Conservation (phyloP, 2,888 invertebrate genomes). For the Rhaphigaster nebulosa region DNA sequence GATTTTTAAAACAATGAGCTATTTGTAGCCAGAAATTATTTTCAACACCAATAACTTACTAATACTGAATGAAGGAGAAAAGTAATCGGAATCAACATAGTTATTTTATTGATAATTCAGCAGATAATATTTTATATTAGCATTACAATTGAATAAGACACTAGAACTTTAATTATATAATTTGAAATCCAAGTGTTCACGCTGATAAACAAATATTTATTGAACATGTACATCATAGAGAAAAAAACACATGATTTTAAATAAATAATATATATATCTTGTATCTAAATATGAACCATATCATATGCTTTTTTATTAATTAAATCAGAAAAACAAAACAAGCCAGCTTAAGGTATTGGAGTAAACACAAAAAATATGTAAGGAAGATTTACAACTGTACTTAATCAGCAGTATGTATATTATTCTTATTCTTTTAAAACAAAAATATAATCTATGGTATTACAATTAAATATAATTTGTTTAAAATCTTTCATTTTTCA, state of each 20-base stretch:
- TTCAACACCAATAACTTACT: neutral
- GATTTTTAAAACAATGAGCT: neutral
- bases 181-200: neutral
- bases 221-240: neutral
- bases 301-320: neutral
- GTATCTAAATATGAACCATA: neutral
- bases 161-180: neutral
- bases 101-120: neutral
- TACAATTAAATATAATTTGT: neutral
- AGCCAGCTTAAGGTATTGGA: neutral
- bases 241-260: neutral
- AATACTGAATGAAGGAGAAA: neutral
- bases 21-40: neutral
- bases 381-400: neutral
- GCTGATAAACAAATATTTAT: neutral
- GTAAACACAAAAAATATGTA: neutral
- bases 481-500: no score
- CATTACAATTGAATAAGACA: neutral
- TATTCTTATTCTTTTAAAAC: neutral
- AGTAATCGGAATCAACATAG: neutral
- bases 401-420: neutral
- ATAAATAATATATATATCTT: neutral
- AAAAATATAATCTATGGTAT: neutral
- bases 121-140: neutral
- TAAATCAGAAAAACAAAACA: neutral